Conservation (phyloP, 2,113 vertebrate genomes). For the Platysternon megacephalum region DNA sequence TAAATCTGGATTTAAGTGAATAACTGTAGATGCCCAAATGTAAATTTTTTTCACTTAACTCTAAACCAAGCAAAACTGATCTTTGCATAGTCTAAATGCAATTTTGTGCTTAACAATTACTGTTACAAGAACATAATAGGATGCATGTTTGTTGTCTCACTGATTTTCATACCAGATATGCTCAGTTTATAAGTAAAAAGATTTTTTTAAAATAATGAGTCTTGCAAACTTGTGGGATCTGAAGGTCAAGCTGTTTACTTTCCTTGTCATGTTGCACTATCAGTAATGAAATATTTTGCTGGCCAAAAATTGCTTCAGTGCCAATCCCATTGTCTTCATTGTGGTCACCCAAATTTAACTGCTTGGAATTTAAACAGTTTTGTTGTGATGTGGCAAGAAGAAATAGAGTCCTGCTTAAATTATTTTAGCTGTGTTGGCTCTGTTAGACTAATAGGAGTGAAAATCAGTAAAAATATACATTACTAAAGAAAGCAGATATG, state of each 20-base stretch:
- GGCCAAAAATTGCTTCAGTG: background rate
- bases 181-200: background rate
- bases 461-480: background rate
- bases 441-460: background rate
- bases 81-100: background rate
- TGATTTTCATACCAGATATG: background rate
- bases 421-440: background rate
- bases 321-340: background rate
- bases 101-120: background rate
- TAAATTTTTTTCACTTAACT: conserved; percentile 44
- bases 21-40: background rate
- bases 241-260: background rate
- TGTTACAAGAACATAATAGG: background rate
- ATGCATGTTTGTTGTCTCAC: background rate
- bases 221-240: background rate
- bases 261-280: background rate
- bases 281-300: rapidly evolving
- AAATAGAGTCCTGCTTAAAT: background rate
- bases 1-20: background rate
- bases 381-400: background rate
- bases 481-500: background rate
- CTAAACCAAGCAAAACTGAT: conserved; percentile 25
- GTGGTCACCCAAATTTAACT: background rate
- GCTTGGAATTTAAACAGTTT: background rate
- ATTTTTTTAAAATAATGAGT: background rate